phyloP scores from a whole-genome alignment of 2,797 vertebrate genomes.

The Pangasius mekongensis region DNA sequence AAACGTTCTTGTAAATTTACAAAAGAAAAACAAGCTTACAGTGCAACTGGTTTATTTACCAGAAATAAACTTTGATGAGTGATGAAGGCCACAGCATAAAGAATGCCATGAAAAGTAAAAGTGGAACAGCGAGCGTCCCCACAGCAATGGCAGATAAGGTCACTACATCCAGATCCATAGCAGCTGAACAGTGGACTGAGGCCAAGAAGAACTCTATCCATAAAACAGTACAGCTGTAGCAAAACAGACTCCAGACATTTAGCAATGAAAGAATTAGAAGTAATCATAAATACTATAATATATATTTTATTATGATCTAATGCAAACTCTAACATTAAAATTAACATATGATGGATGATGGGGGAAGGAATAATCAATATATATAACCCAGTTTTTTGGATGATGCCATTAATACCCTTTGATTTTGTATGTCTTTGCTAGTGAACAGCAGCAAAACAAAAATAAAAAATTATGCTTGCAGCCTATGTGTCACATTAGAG shows the following conservation, averaged over 20 bases:
- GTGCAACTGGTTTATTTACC: constrained; percentile 74
- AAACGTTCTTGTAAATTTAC: not conserved
- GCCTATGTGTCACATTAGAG: not conserved
- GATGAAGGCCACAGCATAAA: constrained; percentile 92
- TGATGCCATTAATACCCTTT: not conserved
- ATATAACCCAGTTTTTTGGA: constrained; percentile 40
- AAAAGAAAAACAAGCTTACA: not conserved
- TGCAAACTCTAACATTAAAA: constrained; percentile 6
- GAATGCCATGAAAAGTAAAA: constrained; percentile 89
- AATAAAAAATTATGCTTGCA: not conserved
- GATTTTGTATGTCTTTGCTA: not conserved
- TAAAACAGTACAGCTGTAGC: not conserved
- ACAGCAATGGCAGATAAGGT: constrained; percentile 91
- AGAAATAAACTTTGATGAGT: constrained; percentile 92
- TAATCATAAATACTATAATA: constrained; percentile 9
- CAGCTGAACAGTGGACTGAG: constrained; percentile 57
- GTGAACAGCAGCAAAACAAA: not conserved
- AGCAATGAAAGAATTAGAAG: not conserved
- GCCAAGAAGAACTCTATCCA: constrained; percentile 1
- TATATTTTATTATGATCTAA: not conserved
- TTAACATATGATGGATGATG: constrained; percentile 7
- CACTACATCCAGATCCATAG: constrained; percentile 87
- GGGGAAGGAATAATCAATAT: constrained; percentile 44
- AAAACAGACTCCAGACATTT: constrained; percentile 5
- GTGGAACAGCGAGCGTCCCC: constrained; percentile 89